These are phyloP conservation scores for Sciurus niger DNA, from an alignment of 2,113 vertebrate genomes.

Conservation along the genomic window DNA sequence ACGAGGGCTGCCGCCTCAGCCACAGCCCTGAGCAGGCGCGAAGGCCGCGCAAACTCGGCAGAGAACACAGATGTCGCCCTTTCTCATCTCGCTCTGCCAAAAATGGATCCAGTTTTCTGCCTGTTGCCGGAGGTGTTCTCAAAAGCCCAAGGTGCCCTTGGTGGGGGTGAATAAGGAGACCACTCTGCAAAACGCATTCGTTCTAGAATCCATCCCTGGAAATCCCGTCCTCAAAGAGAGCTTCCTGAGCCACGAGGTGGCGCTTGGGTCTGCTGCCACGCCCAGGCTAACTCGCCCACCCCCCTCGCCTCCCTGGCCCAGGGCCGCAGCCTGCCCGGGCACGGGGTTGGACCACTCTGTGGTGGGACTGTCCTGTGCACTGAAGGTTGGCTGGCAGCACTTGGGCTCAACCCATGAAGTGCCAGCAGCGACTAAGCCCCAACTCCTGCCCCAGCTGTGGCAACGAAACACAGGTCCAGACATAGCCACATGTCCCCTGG, in stretches of 20 bases:
- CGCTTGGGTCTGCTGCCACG: fast-evolving
- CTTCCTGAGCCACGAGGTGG: background rate
- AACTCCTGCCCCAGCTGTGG: background rate
- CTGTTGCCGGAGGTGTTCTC: background rate
- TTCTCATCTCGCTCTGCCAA: background rate
- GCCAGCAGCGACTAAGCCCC: background rate
- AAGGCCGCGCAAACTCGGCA: background rate
- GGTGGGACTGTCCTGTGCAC: background rate
- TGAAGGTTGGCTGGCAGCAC: background rate
- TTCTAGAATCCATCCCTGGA: background rate
- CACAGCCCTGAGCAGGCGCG: background rate
- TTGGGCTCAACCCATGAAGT: background rate
- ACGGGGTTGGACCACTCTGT: fast-evolving
- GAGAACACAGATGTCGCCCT: background rate
- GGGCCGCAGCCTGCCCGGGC: background rate
- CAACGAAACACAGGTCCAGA: background rate
- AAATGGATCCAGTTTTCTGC: background rate
- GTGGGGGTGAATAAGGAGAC: fast-evolving
- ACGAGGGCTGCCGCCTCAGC: background rate
- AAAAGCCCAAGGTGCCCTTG: fast-evolving
- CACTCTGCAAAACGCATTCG: fast-evolving
- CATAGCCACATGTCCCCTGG: background rate
- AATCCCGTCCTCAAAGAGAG: background rate
- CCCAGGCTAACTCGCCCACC: fast-evolving
- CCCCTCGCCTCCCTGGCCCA: too few species aligned